These are phyloP conservation scores for Silurus meridionalis DNA, from an alignment of 2,113 vertebrate genomes.

Conservation along the genomic window DNA sequence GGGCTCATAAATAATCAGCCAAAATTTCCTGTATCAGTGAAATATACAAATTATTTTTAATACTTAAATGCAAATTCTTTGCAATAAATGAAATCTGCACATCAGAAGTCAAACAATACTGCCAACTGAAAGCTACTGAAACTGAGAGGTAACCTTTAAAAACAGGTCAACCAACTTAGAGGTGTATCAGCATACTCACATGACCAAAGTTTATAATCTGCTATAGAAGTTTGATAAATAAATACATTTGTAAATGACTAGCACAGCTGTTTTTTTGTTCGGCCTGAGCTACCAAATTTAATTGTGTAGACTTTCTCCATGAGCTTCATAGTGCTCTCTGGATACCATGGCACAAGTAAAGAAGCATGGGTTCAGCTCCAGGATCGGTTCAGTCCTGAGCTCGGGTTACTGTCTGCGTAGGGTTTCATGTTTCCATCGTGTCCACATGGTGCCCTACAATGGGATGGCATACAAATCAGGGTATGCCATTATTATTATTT, in stretches of 20 bases:
- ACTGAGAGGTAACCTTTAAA: background rate
- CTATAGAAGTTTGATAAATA: background rate
- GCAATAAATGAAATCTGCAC: too few relatives aligned
- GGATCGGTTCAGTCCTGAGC: background rate
- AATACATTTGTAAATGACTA: too few relatives aligned
- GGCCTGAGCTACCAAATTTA: background rate
- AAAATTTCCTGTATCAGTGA: too few relatives aligned
- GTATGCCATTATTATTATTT: background rate
- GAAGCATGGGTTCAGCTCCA: background rate
- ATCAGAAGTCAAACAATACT: background rate
- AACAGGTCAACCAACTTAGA: slow-evolving; percentile 2
- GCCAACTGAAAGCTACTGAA: background rate
- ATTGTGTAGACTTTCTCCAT: background rate
- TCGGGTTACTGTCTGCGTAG: background rate
- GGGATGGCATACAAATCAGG: background rate
- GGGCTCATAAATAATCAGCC: too few relatives aligned
- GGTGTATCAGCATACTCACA: background rate
- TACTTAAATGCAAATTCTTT: too few relatives aligned
- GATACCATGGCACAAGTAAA: background rate
- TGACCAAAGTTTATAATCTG: background rate
- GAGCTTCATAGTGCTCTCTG: background rate
- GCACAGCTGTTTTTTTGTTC: background rate
- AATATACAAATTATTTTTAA: too few relatives aligned
- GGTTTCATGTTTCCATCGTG: background rate
- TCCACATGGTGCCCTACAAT: background rate